Evolutionary conservation across 2,888 invertebrate species (phyloP).

Genomic region (Zelleria hepariella): DNA sequence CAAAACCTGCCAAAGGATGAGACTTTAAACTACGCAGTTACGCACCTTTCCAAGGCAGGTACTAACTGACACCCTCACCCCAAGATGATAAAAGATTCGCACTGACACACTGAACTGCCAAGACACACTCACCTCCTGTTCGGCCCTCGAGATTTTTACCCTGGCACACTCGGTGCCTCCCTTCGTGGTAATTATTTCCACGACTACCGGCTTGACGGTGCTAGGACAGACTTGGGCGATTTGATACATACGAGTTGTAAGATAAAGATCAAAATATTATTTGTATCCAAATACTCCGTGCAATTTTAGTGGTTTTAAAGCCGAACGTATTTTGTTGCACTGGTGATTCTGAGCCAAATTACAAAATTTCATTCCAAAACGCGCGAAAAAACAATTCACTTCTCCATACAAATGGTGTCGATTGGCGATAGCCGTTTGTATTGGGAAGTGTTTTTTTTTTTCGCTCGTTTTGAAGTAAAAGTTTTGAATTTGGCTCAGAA

Average conservation of each 20-base stretch:
- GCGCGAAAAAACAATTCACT: too few species aligned
- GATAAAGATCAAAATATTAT: background rate
- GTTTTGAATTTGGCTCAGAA: too few species aligned
- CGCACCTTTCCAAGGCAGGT: background rate
- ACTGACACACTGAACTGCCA: slow-evolving; percentile 70
- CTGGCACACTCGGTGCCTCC: slow-evolving; percentile 67
- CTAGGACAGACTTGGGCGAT: background rate
- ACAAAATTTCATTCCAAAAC: too few species aligned
- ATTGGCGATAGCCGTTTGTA: too few species aligned
- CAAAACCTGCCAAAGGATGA: too few species aligned
- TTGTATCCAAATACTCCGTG: too few species aligned
- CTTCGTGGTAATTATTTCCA: slow-evolving; percentile 59
- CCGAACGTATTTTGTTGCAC: background rate
- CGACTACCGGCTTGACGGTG: background rate
- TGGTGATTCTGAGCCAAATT: too few species aligned
- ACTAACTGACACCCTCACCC: background rate
- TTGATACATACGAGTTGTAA: background rate
- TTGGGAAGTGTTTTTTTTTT: too few species aligned
- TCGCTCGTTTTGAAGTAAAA: too few species aligned
- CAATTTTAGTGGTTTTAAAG: background rate
- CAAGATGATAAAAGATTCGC: slow-evolving; percentile 41
- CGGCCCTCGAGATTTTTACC: slow-evolving; percentile 63
- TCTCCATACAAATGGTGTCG: too few species aligned
- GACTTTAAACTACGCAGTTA: background rate
- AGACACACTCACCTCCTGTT: slow-evolving; percentile 65